Evolutionary conservation across 2,113 vertebrate genomes (phyloP).

Genomic region (Phrynosoma blainvillii): DNA sequence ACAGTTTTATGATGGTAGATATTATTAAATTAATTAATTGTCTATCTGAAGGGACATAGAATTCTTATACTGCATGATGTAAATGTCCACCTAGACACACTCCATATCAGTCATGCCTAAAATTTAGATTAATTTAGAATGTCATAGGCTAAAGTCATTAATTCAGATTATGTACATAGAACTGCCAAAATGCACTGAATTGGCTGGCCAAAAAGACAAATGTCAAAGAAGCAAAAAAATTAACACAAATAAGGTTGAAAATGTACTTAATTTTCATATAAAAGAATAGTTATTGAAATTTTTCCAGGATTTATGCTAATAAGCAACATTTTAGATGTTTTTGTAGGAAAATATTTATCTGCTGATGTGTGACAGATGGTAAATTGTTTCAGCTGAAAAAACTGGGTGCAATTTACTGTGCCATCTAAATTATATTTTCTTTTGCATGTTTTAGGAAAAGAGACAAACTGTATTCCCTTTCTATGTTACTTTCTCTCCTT

Average conservation of each 20-base stretch:
- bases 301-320: conserved; percentile 32
- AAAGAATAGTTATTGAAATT: conserved; percentile 33
- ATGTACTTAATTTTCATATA: conserved; percentile 15
- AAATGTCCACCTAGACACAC: neutral
- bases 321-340: conserved; percentile 21
- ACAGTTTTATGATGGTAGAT: neutral
- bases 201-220: conserved; percentile 20
- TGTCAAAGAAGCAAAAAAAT: conserved; percentile 20
- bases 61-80: neutral
- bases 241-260: conserved; percentile 40
- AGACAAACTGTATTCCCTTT: conserved; percentile 31
- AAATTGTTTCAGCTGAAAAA: conserved; percentile 48
- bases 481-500: conserved; percentile 19
- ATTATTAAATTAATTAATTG: neutral
- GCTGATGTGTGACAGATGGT: conserved; percentile 45
- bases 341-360: conserved; percentile 37
- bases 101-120: neutral
- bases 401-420: conserved; percentile 32
- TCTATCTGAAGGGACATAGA: neutral
- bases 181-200: conserved; percentile 3
- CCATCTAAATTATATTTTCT: conserved; percentile 38
- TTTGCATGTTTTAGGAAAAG: conserved; percentile 46
- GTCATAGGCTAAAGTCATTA: neutral
- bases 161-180: neutral
- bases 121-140: neutral